phyloP scores from a whole-genome alignment of 2,113 vertebrate species.

The Oryzias celebensis region DNA sequence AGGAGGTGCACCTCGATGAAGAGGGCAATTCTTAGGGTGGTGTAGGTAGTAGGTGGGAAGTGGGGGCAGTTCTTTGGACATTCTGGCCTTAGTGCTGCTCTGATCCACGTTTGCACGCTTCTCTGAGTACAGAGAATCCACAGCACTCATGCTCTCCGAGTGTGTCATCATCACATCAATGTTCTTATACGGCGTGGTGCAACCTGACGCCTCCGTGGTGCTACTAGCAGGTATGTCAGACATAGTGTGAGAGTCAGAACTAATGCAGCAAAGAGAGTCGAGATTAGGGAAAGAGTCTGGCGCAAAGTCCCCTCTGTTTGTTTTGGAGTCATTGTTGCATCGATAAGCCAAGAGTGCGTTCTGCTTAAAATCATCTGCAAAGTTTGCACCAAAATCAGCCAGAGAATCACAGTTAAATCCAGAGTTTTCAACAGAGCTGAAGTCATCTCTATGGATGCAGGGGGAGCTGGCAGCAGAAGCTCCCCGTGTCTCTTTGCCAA shows the following conservation, averaged over 20 bases:
- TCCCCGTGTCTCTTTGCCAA: conserved; percentile 38
- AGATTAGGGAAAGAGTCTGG: conserved; percentile 55
- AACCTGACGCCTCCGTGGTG: conserved; percentile 30
- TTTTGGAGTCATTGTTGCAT: conserved; percentile 20
- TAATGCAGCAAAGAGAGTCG: conserved; percentile 64
- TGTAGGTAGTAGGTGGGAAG: conserved; percentile 76
- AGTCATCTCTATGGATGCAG: conserved; percentile 30
- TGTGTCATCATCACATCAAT: conserved; percentile 70
- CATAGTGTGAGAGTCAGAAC: conserved; percentile 20
- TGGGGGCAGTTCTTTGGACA: conserved; percentile 61
- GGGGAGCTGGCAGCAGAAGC: conserved; percentile 25
- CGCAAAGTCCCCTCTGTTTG: conserved; percentile 12
- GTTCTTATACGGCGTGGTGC: conserved; percentile 79
- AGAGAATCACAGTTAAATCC: conserved; percentile 26
- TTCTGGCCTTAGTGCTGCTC: conserved; percentile 32
- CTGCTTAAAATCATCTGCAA: conserved; percentile 27
- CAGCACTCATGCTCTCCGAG: conserved; percentile 28
- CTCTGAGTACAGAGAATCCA: conserved; percentile 28
- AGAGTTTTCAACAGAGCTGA: conserved; percentile 19
- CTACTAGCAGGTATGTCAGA: conserved; percentile 14
- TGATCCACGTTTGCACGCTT: conserved; percentile 23
- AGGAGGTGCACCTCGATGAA: conserved; percentile 79
- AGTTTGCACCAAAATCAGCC: conserved; percentile 38
- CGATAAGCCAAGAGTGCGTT: conserved; percentile 32
- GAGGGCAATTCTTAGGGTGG: conserved; percentile 79